A percentile compares a stretch with the other conserved stretches of the same genome.
Conservation (phyloP, 2,888 invertebrate species). For the Synanthedon tipuliformis region DNA sequence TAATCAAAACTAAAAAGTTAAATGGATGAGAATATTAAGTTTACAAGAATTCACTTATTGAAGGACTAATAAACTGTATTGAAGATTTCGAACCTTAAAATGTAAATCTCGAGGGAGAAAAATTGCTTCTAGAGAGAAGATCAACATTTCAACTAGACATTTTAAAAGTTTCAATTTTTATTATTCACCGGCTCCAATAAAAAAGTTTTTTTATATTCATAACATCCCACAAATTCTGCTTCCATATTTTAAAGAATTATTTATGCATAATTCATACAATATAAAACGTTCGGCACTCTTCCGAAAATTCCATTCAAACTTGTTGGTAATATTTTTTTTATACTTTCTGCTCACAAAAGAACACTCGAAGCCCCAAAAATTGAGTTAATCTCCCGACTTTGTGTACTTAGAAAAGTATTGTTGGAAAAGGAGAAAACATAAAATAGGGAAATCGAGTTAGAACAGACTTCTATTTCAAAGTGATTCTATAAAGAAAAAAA, state of each 20-base stretch:
- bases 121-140: neutral
- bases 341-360: slow-evolving; percentile 27
- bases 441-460: slow-evolving; percentile 33
- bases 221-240: slow-evolving; percentile 5
- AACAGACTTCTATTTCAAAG: slow-evolving; percentile 13
- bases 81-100: no score
- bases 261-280: slow-evolving; percentile 26
- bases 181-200: neutral
- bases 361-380: slow-evolving; percentile 35
- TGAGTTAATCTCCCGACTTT: slow-evolving; percentile 44
- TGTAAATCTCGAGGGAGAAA: no score
- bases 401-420: slow-evolving; percentile 28
- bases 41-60: no score
- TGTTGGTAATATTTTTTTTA: slow-evolving; percentile 20
- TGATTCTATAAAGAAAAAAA: neutral
- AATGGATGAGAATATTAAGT: no score
- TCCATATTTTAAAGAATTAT: slow-evolving; percentile 9
- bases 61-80: no score
- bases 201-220: slow-evolving; percentile 9
- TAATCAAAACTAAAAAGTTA: no score
- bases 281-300: slow-evolving; percentile 14
- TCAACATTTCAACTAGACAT: neutral
- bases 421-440: slow-evolving; percentile 21
- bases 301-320: slow-evolving; percentile 37
- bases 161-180: neutral